These are phyloP conservation scores for Danionella cerebrum DNA, from an alignment of 2,113 vertebrate genomes.

Conservation along the genomic window DNA sequence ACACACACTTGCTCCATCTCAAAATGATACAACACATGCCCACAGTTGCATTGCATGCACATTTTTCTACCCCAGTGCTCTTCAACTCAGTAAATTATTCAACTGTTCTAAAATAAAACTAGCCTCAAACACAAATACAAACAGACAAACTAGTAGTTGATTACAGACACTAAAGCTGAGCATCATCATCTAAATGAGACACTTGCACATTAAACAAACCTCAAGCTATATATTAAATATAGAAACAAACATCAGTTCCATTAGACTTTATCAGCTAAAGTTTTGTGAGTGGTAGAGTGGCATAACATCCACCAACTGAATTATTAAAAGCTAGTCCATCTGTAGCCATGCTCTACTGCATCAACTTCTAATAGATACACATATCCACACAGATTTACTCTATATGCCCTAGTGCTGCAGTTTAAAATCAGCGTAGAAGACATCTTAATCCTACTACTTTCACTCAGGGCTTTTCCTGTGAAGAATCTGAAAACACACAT, in stretches of 20 bases:
- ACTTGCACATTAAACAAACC: not conserved
- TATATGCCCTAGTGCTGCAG: not conserved
- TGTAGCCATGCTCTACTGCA: constrained; percentile 38
- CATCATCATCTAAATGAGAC: not conserved
- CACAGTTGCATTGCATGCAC: constrained; percentile 16
- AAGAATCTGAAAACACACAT: too few relatives aligned
- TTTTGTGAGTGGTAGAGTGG: constrained; percentile 35
- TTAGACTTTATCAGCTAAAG: not conserved
- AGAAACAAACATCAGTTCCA: too few relatives aligned
- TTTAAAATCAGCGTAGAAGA: too few relatives aligned
- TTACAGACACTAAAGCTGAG: not conserved
- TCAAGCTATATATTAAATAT: not conserved
- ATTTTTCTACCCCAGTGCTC: constrained; percentile 50
- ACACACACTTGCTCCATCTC: constrained; percentile 3
- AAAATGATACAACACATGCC: constrained; percentile 17
- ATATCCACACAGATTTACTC: constrained; percentile 15
- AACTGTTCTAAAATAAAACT: constrained; percentile 65
- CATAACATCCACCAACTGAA: constrained; percentile 38
- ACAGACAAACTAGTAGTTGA: not conserved
- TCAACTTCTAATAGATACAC: constrained; percentile 36
- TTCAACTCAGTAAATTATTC: constrained; percentile 64
- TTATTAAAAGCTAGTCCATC: constrained; percentile 49
- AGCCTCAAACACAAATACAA: constrained; percentile 47
- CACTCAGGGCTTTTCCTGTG: too few relatives aligned
- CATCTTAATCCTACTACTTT: too few relatives aligned